These are phyloP conservation scores for Opisthograptis luteolata DNA, from an alignment of 2,888 invertebrate genomes.

Conservation along the genomic window DNA sequence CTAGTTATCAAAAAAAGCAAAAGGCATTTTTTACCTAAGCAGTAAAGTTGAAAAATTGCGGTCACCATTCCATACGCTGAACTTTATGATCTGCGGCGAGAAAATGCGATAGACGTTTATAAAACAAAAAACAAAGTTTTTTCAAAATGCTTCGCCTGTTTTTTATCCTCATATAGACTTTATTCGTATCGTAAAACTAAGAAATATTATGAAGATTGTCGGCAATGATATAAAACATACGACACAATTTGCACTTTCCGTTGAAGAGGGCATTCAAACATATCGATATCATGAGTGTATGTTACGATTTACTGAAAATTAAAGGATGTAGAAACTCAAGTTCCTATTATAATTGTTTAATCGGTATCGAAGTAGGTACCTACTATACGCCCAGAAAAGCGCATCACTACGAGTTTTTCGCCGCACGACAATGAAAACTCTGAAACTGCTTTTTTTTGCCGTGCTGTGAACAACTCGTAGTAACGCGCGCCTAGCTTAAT, in stretches of 20 bases:
- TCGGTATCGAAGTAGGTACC: too few species aligned
- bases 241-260: conserved; percentile 37
- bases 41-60: not conserved
- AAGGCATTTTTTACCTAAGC: not conserved
- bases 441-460: too few species aligned
- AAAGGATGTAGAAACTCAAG: too few species aligned
- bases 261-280: conserved; percentile 27
- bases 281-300: conserved; percentile 26
- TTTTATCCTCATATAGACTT: conserved; percentile 32
- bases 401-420: too few species aligned
- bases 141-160: conserved; percentile 26
- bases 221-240: conserved; percentile 39
- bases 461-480: too few species aligned
- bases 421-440: too few species aligned
- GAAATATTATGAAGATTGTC: conserved; percentile 34
- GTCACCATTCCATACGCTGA: not conserved
- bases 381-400: too few species aligned
- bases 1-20: not conserved
- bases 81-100: conserved; percentile 27
- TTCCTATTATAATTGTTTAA: too few species aligned
- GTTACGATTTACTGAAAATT: conserved; percentile 5
- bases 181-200: conserved; percentile 41
- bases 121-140: conserved; percentile 45
- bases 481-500: too few species aligned
- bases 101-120: conserved; percentile 49